Percentiles rank a stretch among this genome's conserved stretches.
phyloP scores from a whole-genome alignment of 2,888 invertebrate species.

The Tinea trinotella region DNA sequence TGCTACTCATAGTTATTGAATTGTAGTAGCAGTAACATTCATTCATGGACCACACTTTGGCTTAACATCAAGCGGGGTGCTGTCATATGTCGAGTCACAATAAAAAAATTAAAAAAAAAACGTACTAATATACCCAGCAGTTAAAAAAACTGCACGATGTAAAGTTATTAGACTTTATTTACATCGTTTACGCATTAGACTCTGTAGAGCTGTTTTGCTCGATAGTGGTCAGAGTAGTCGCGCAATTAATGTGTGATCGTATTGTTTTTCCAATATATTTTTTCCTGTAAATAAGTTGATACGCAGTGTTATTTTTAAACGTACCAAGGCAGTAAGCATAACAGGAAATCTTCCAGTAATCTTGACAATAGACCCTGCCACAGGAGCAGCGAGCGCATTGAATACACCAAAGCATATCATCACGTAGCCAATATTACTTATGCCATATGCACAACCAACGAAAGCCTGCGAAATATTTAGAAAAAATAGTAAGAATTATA shows the following conservation, averaged over 20 bases:
- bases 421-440: constrained; percentile 92
- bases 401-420: constrained; percentile 94
- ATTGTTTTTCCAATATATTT: not conserved
- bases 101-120: too few relatives aligned
- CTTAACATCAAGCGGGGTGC: too few relatives aligned
- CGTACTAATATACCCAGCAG: too few relatives aligned
- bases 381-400: constrained; percentile 88
- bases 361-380: constrained; percentile 85
- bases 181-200: too few relatives aligned
- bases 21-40: too few relatives aligned
- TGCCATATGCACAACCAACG: constrained; percentile 89
- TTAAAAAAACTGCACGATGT: too few relatives aligned
- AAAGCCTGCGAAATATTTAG: constrained; percentile 73
- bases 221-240: not conserved
- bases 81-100: too few relatives aligned
- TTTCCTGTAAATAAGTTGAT: not conserved
- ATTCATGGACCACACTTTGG: too few relatives aligned
- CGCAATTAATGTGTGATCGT: not conserved
- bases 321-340: constrained; percentile 79
- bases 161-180: too few relatives aligned
- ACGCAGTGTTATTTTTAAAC: constrained; percentile 24
- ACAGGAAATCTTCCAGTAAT: constrained; percentile 85
- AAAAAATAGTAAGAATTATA: too few relatives aligned
- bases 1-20: too few relatives aligned
- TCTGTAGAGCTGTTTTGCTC: too few relatives aligned